Base-by-base conservation (phyloP, 2,888 invertebrate species). In the Apotomis capreana region DNA sequence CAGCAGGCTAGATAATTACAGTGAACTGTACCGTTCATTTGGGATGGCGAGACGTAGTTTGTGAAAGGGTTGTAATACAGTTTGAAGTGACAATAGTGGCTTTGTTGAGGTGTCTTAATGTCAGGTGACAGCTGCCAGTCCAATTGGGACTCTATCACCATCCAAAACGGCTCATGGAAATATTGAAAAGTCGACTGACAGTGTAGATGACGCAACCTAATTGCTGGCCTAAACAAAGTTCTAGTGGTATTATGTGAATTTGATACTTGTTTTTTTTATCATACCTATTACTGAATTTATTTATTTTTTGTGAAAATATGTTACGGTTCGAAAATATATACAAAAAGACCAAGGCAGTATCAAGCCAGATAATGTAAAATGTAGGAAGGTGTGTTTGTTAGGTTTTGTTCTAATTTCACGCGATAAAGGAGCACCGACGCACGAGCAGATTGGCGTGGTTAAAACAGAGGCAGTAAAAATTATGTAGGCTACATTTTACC, bases 201-300 rank as follows among this genome's bases (percentile, higher is more conserved):
- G 63, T 44, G 44, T 44, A 26, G 44, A 67, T 62, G 51, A 67
- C 13, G 13, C 9, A 78, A 85, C 85, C 86, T 87, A 86, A 86
- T 88, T 87, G 84, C 80, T 78, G 78, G 82, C 77, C 84, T 85
- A 87, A 89, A 88, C 84, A 89, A 81, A 83, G 75, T 73, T 78
- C 37, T 78, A 80, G 63, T 65, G 36, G 64, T 74, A 52, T 40
- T 5, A 6, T 69, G 13, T n/a, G 15, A 10, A 70, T 70, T 84
- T 82, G 83, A 83, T 81, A 80, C 78, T 82, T 77, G 64, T 26
- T 2, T 26, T 26, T 26, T 26, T 26, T 26, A 26, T 26, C 1
- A 2, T 26, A 15, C 15, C 1, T 15, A 26, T 26, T 26, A 51
- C 4, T 36, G n/a, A 36, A 4, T 44, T 6, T 5, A 10, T 40